Conservation (phyloP, 2,888 invertebrate species). For the Papilio gigon region DNA sequence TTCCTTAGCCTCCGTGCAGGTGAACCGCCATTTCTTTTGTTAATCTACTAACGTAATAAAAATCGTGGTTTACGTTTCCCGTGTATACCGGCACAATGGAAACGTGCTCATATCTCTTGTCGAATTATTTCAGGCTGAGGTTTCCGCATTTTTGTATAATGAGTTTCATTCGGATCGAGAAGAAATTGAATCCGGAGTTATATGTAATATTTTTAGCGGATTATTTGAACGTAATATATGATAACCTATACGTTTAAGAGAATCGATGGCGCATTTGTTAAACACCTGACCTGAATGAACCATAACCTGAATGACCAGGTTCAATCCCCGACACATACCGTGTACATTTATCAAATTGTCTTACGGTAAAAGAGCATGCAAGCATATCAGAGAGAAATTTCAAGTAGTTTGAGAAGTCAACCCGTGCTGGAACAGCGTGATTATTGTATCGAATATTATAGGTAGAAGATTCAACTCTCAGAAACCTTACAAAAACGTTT, state of each 20-base stretch:
- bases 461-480: too few relatives aligned
- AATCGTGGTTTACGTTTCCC: neutral
- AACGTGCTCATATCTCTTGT: constrained; percentile 30
- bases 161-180: constrained; percentile 41
- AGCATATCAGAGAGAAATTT: too few relatives aligned
- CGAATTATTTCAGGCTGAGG: constrained; percentile 46
- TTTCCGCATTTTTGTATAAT: constrained; percentile 47
- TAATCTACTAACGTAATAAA: constrained; percentile 15
- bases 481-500: too few relatives aligned
- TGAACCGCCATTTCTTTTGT: constrained; percentile 16
- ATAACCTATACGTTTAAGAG: neutral
- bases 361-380: too few relatives aligned
- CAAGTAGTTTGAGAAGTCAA: too few relatives aligned
- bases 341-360: too few relatives aligned
- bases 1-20: constrained; percentile 1
- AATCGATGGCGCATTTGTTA: too few relatives aligned
- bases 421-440: too few relatives aligned
- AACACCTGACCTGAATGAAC: too few relatives aligned
- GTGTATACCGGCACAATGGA: constrained; percentile 19
- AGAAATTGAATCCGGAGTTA: constrained; percentile 25
- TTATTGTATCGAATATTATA: too few relatives aligned
- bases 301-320: too few relatives aligned
- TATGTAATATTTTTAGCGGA: constrained; percentile 25
- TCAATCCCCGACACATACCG: too few relatives aligned
- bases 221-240: constrained; percentile 1